A percentile compares a stretch with the other conserved stretches of the same genome.
These are phyloP conservation scores for Himalopsyche anomala DNA, from an alignment of 2,888 invertebrate species.

Conservation along the genomic window DNA sequence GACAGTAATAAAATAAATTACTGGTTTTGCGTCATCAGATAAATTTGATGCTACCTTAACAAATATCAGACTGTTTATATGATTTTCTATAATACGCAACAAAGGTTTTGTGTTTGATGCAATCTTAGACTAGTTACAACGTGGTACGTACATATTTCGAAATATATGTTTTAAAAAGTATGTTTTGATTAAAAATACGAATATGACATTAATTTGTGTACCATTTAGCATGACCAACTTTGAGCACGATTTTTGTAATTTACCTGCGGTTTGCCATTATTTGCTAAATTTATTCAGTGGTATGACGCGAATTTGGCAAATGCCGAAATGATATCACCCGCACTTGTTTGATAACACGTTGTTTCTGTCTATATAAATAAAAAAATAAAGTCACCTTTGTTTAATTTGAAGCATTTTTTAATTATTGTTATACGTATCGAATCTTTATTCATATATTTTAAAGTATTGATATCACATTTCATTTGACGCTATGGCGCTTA, in stretches of 20 bases:
- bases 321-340: background rate
- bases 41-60: background rate
- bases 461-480: no score
- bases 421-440: no score
- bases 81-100: background rate
- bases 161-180: background rate
- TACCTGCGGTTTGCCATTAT: background rate
- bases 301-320: background rate
- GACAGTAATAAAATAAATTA: background rate
- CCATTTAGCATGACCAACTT: constrained; percentile 13
- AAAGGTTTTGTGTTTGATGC: background rate
- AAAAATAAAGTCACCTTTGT: no score
- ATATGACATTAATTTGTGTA: background rate
- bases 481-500: no score
- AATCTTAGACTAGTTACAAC: constrained; percentile 15
- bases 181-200: background rate
- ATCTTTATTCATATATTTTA: no score
- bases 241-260: background rate
- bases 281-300: constrained; percentile 11
- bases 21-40: background rate
- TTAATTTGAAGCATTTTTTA: no score
- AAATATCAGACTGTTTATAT: background rate
- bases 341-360: background rate
- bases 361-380: background rate
- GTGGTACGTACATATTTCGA: background rate